phyloP scores from a whole-genome alignment of 2,888 invertebrate species.

The Mythimna ferrago region DNA sequence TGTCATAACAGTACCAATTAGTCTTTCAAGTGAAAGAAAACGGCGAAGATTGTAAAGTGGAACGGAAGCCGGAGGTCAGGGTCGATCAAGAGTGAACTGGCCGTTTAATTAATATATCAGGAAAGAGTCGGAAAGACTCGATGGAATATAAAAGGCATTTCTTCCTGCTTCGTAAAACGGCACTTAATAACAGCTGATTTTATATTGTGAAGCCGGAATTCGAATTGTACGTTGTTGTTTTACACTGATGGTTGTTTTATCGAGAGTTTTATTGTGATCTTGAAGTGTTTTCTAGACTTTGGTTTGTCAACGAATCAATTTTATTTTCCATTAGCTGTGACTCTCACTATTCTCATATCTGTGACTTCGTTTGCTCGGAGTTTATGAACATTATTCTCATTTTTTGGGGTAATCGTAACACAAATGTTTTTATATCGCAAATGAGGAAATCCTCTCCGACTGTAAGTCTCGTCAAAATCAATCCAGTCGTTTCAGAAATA shows the following conservation, averaged over 20 bases:
- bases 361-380: too few relatives aligned
- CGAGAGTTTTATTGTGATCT: not conserved
- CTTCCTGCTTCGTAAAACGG: constrained; percentile 35
- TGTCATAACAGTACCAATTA: constrained; percentile 40
- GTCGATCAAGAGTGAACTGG: constrained; percentile 34
- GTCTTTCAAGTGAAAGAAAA: constrained; percentile 32
- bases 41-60: constrained; percentile 19
- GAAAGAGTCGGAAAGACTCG: constrained; percentile 36
- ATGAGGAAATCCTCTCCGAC: too few relatives aligned
- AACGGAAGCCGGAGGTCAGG: constrained; percentile 56
- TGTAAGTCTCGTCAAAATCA: too few relatives aligned
- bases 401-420: too few relatives aligned
- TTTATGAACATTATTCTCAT: too few relatives aligned
- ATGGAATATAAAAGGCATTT: constrained; percentile 49
- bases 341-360: too few relatives aligned
- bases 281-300: not conserved
- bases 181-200: constrained; percentile 42
- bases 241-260: constrained; percentile 5
- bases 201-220: constrained; percentile 20
- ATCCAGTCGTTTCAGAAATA: too few relatives aligned
- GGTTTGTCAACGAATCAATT: not conserved
- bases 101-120: constrained; percentile 55
- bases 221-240: constrained; percentile 15
- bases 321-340: not conserved
- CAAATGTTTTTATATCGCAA: too few relatives aligned